Conservation (phyloP, 1,140 invertebrate genomes). For the Bombus breviceps region DNA sequence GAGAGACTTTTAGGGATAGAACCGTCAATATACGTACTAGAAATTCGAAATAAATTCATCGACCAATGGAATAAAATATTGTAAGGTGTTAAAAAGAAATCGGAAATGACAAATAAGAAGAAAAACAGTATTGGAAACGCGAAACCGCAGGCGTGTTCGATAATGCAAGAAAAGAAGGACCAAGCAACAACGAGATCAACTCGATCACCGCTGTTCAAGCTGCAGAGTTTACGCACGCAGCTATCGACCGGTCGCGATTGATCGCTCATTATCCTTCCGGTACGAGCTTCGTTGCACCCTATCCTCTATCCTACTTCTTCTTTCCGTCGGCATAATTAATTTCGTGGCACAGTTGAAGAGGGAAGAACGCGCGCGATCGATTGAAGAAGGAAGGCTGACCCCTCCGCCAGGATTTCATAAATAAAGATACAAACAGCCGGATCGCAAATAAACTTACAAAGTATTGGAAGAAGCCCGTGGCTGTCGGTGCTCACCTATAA, state of each 20-base stretch:
- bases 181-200: background rate
- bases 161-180: too few species aligned
- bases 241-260: background rate
- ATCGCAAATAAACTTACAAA: constrained; percentile 57
- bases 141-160: background rate
- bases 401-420: constrained; percentile 40
- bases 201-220: background rate
- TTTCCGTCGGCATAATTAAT: constrained; percentile 8
- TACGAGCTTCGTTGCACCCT: background rate
- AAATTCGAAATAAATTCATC: too few species aligned
- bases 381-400: too few species aligned
- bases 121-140: too few species aligned
- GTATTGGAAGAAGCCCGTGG: constrained; percentile 53
- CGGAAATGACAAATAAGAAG: too few species aligned
- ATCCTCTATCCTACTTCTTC: background rate
- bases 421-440: constrained; percentile 52
- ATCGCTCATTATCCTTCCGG: constrained; percentile 5
- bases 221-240: background rate
- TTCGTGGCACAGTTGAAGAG: background rate
- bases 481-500: constrained; percentile 48
- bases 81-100: too few species aligned
- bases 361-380: background rate
- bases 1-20: background rate
- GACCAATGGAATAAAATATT: too few species aligned
- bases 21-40: too few species aligned